Base-by-base conservation (phyloP, 2,113 vertebrate species). In the Tetrax tetrax region DNA sequence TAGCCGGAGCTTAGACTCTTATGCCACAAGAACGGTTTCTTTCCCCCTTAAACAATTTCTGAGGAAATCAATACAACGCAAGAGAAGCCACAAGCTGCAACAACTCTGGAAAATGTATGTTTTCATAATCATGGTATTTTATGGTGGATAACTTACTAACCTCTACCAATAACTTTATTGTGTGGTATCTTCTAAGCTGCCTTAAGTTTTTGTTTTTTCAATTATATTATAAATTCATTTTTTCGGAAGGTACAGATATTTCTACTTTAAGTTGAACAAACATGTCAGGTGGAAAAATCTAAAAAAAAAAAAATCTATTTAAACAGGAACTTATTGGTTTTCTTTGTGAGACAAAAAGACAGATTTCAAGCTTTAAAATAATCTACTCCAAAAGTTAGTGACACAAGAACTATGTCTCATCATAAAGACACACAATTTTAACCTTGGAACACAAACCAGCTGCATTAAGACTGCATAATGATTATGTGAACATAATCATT, bases 1-100 rank as follows among this genome's bases (percentile, higher is more conserved):
- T 25, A 64, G 45, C 25, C 61, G 38, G 8, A 90, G 27, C 21
- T 89, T 60, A n/a, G 18, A 50, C 12, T 31, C 9, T 14, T 41
- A 47, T 20, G 21, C 21, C 61, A 87, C 6, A 3, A 50, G 33
- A 90, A 80, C 90, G 4, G 81, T 60, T 90, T 92, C 56, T 56
- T 54, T 78, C 25, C 15, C 38, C 45, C 79, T 72, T 94, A 76
- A 94, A 88, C 22, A 71, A 23, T 45, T 57, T 64, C 57, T 85
- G 57, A 87, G 53, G 61, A 93, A 95, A 97, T 89, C 70, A 79
- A 19, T 91, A 77, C 33, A 85, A 69, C 38, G 37, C 53, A 69
- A 85, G 70, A 78, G 47, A 93, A 61, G 59, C 17, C 47, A 56
- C 29, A 47, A 60, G 23, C 54, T 74, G 48, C 48, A 82, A 27